These are phyloP conservation scores for Branchinecta lynchi DNA, from an alignment of 1,140 invertebrate genomes.

Conservation along the genomic window DNA sequence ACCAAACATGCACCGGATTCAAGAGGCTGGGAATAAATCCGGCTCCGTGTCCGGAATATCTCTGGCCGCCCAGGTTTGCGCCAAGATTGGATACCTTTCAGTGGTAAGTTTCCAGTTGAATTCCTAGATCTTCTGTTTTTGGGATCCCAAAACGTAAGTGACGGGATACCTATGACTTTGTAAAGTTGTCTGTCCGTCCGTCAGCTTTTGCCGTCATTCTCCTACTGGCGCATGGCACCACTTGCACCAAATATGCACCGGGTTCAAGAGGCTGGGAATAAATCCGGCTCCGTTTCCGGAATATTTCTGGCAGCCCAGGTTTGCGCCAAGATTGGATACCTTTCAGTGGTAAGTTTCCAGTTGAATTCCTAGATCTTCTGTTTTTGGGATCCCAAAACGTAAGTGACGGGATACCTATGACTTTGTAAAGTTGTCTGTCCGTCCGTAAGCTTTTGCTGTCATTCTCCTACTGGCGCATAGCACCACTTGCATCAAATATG, in stretches of 20 bases:
- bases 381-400: no score
- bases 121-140: no score
- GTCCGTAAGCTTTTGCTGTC: slow-evolving; percentile 62
- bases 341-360: slow-evolving; percentile 23
- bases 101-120: not conserved
- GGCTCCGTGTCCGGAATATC: slow-evolving; percentile 46
- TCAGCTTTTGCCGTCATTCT: slow-evolving; percentile 59
- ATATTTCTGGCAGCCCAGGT: slow-evolving; percentile 47
- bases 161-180: no score
- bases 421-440: no score
- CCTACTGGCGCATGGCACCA: slow-evolving; percentile 44
- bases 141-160: no score
- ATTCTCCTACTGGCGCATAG: slow-evolving; percentile 48
- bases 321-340: slow-evolving; percentile 43
- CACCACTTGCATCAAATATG: slow-evolving; percentile 48
- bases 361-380: no score
- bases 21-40: slow-evolving; percentile 41
- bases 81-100: slow-evolving; percentile 41
- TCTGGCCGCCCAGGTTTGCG: slow-evolving; percentile 45
- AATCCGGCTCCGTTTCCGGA: slow-evolving; percentile 41
- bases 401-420: no score
- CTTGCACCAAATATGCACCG: slow-evolving; percentile 49
- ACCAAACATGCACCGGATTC: slow-evolving; percentile 48
- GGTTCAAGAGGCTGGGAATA: slow-evolving; percentile 47
- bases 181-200: no score